phyloP scores from a whole-genome alignment of 2,113 vertebrate genomes.

The Pluvianellus socialis region DNA sequence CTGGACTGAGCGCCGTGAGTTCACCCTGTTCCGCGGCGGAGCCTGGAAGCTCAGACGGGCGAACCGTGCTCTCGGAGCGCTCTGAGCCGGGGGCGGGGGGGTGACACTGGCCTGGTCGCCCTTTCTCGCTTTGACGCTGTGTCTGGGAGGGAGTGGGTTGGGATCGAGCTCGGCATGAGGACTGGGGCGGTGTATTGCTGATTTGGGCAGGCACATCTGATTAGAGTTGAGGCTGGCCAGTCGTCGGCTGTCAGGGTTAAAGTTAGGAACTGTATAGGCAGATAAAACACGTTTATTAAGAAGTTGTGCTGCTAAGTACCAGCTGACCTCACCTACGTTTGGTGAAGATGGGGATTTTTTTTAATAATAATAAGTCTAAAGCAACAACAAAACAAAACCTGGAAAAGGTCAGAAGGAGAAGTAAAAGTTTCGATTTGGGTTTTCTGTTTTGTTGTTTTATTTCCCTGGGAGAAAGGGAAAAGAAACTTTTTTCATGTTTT shows the following conservation, averaged over 20 bases:
- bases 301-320: background rate
- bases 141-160: background rate
- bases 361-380: background rate
- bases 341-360: background rate
- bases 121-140: background rate
- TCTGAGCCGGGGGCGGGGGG: background rate
- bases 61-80: rapidly evolving
- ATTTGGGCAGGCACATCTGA: background rate
- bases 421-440: rapidly evolving
- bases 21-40: background rate
- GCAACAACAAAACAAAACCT: background rate
- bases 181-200: background rate
- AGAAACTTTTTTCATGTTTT: background rate
- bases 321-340: background rate
- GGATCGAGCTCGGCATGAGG: background rate
- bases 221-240: background rate
- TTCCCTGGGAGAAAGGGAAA: background rate
- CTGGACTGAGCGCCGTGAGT: background rate
- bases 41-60: background rate
- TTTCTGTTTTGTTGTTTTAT: background rate
- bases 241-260: background rate
- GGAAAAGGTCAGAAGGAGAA: background rate
- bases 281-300: rapidly evolving
- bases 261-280: background rate
- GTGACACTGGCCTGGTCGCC: too few relatives aligned